Conservation (phyloP, 2,888 invertebrate species). For the Lumbricus terrestris region DNA sequence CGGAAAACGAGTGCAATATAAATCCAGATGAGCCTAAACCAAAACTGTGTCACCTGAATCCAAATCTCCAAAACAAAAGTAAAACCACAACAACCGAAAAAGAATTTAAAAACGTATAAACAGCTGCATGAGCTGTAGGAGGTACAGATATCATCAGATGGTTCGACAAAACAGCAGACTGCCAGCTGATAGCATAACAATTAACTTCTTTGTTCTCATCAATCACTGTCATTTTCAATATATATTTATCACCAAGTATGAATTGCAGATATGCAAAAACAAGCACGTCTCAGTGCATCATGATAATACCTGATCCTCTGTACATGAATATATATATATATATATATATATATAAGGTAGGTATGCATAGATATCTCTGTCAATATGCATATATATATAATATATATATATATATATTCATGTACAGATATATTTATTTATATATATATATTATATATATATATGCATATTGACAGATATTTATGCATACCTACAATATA, state of each 20-base stretch:
- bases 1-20: not conserved
- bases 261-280: not conserved
- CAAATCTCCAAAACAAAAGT: too few relatives aligned
- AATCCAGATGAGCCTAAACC: too few relatives aligned
- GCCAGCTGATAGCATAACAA: not conserved
- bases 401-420: not conserved
- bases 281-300: not conserved
- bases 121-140: not conserved
- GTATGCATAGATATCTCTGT: not conserved
- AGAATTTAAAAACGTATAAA: too few relatives aligned
- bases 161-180: not conserved
- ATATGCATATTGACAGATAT: too few relatives aligned
- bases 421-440: not conserved
- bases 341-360: not conserved
- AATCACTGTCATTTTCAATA: not conserved
- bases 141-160: not conserved
- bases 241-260: not conserved
- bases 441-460: too few relatives aligned
- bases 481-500: too few relatives aligned
- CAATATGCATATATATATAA: not conserved
- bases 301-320: not conserved
- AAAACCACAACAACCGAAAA: too few relatives aligned
- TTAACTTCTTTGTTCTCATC: not conserved
- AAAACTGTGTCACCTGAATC: too few relatives aligned
- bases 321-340: not conserved